These are phyloP conservation scores for Limnephilus auricula DNA, from an alignment of 2,888 invertebrate genomes.

Conservation along the genomic window DNA sequence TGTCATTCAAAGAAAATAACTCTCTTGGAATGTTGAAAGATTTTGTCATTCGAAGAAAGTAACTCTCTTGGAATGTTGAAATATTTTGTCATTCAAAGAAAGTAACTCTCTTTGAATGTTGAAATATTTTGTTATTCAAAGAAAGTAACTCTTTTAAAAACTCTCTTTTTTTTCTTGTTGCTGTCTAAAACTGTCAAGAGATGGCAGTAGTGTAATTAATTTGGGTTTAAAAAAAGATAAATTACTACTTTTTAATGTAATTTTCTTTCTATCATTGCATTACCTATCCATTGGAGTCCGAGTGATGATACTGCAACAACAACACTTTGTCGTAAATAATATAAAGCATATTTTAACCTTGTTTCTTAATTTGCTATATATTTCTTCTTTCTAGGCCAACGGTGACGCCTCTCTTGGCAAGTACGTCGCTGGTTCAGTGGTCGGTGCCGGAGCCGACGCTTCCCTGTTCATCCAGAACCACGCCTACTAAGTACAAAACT, in stretches of 20 bases:
- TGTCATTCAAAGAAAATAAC: too few relatives aligned
- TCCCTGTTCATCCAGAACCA: conserved; percentile 97
- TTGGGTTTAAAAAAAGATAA: not conserved
- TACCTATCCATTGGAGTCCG: not conserved
- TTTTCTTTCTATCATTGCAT: not conserved
- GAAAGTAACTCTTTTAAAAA: too few relatives aligned
- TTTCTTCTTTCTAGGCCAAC: conserved; percentile 84
- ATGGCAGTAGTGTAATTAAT: not conserved
- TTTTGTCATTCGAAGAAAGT: too few relatives aligned
- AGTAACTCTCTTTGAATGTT: too few relatives aligned
- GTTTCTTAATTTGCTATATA: not conserved
- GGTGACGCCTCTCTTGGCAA: conserved; percentile 94
- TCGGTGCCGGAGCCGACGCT: conserved; percentile 91
- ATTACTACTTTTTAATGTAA: not conserved
- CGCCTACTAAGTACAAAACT: conserved; percentile 86
- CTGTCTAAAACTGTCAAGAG: not conserved
- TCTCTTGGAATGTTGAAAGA: too few relatives aligned
- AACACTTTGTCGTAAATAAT: not conserved
- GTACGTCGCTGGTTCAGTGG: conserved; percentile 91
- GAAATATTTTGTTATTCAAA: too few relatives aligned
- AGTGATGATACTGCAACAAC: not conserved
- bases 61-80: too few relatives aligned
- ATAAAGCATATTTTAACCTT: not conserved
- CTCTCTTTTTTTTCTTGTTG: too few relatives aligned
- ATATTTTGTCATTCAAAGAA: too few relatives aligned